A percentile compares a stretch with the other conserved stretches of the same genome.
Conservation (phyloP, 2,113 vertebrate species). For the Miniopterus natalensis region DNA sequence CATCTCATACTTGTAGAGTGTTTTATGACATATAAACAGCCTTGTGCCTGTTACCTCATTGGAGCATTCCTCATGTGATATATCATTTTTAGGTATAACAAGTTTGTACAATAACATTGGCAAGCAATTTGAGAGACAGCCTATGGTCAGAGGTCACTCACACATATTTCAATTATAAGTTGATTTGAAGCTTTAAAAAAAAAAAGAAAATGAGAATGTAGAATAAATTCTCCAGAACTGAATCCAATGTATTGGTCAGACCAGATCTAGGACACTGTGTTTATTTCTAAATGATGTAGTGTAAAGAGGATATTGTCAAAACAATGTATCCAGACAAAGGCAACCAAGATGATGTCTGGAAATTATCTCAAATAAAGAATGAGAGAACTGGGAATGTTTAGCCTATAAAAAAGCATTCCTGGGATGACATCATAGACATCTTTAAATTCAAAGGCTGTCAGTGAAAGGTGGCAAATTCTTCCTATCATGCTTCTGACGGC, state of each 20-base stretch:
- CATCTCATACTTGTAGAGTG: not conserved
- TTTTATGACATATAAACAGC: not conserved
- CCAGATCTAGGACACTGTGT: not conserved
- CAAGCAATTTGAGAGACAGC: slow-evolving; percentile 30
- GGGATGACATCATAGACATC: not conserved
- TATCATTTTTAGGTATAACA: slow-evolving; percentile 49
- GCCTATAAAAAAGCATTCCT: not conserved
- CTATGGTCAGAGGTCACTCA: not conserved
- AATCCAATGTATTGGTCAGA: not conserved
- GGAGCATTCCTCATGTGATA: slow-evolving; percentile 19
- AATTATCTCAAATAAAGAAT: slow-evolving; percentile 31
- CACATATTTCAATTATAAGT: slow-evolving; percentile 17
- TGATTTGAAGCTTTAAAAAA: not conserved
- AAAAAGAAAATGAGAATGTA: not conserved
- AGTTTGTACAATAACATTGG: slow-evolving; percentile 52
- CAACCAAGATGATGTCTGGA: slow-evolving; percentile 37
- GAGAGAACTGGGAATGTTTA: not conserved
- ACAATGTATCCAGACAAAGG: slow-evolving; percentile 53
- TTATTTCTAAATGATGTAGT: slow-evolving; percentile 44
- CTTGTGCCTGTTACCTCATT: slow-evolving; percentile 16
- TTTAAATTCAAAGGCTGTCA: slow-evolving; percentile 19
- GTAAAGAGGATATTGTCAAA: slow-evolving; percentile 40
- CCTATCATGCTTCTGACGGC: not conserved
- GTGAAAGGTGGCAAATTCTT: not conserved
- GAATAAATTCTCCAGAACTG: slow-evolving; percentile 36